Evolutionary conservation across 2,797 vertebrate genomes (phyloP).

Genomic region (Rachycentron canadum): DNA sequence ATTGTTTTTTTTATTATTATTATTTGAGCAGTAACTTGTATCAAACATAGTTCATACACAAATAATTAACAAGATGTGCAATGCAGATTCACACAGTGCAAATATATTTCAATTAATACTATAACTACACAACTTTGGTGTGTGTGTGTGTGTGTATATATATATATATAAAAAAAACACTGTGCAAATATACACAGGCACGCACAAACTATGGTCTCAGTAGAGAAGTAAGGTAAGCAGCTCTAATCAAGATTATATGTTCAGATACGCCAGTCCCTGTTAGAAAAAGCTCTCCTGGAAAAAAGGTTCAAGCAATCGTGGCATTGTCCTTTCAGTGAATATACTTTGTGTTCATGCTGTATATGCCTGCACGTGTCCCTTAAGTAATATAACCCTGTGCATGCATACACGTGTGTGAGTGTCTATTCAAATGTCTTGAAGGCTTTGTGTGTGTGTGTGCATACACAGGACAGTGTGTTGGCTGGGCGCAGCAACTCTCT

Average conservation of each 20-base stretch:
- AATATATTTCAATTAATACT: not conserved
- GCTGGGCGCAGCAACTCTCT: conserved; percentile 42
- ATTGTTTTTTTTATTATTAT: no score
- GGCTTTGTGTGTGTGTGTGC: conserved; percentile 24
- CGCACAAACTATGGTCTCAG: conserved; percentile 4
- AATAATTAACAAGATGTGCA: not conserved
- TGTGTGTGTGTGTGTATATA: no score
- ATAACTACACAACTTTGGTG: not conserved
- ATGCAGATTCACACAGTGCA: not conserved
- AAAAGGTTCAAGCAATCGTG: conserved; percentile 49
- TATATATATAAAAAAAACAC: no score
- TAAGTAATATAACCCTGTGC: conserved; percentile 31
- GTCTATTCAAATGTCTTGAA: conserved; percentile 50
- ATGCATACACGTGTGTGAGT: conserved; percentile 27
- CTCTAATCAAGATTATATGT: conserved; percentile 52
- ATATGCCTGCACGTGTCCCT: conserved; percentile 31
- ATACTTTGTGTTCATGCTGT: conserved; percentile 24
- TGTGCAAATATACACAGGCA: not conserved
- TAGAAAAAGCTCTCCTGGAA: conserved; percentile 18
- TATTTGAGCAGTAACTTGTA: not conserved
- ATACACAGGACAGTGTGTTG: conserved; percentile 13
- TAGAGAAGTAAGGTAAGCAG: conserved; percentile 18
- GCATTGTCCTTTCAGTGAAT: conserved; percentile 41
- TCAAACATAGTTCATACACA: not conserved
- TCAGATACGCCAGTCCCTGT: conserved; percentile 28